A percentile compares a stretch with the other conserved stretches of the same genome.
Evolutionary conservation across 1,140 invertebrate species (phyloP).

Genomic region (Microplitis demolitor): DNA sequence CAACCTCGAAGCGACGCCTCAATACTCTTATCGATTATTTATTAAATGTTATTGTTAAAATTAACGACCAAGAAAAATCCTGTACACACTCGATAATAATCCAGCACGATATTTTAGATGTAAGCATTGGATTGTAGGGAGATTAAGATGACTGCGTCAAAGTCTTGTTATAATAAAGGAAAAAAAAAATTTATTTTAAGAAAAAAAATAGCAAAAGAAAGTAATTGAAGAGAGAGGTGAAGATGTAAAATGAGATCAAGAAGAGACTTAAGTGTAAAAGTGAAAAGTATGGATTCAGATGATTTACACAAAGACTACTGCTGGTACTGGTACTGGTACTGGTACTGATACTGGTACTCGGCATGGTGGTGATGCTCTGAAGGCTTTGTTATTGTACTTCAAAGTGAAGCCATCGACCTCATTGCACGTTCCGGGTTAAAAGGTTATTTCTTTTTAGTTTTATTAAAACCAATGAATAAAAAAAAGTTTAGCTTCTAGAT

Average conservation of each 20-base stretch:
- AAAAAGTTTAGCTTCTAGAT: too few relatives aligned
- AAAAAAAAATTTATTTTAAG: too few relatives aligned
- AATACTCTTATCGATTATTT: slow-evolving; percentile 8
- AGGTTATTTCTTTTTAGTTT: not conserved
- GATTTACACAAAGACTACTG: not conserved
- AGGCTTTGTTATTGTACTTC: slow-evolving; percentile 24
- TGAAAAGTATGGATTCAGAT: not conserved
- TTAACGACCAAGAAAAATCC: slow-evolving; percentile 2
- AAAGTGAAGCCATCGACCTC: slow-evolving; percentile 17
- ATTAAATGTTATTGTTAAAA: not conserved
- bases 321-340: not conserved
- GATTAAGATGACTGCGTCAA: too few relatives aligned
- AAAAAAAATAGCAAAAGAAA: not conserved
- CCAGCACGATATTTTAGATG: too few relatives aligned
- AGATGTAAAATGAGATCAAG: not conserved
- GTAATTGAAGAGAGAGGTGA: not conserved
- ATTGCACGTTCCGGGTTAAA: not conserved
- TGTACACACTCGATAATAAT: not conserved
- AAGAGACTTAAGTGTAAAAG: not conserved
- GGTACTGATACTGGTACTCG: too few relatives aligned
- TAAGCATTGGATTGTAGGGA: too few relatives aligned
- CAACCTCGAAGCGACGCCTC: not conserved
- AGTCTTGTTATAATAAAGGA: too few relatives aligned
- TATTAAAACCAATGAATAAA: not conserved
- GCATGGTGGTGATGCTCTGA: not conserved